Evolutionary conservation across 2,113 vertebrate species (phyloP), one percentile per base, ranked within the genome.

Genomic region (Tenebrosternarchus preto): DNA sequence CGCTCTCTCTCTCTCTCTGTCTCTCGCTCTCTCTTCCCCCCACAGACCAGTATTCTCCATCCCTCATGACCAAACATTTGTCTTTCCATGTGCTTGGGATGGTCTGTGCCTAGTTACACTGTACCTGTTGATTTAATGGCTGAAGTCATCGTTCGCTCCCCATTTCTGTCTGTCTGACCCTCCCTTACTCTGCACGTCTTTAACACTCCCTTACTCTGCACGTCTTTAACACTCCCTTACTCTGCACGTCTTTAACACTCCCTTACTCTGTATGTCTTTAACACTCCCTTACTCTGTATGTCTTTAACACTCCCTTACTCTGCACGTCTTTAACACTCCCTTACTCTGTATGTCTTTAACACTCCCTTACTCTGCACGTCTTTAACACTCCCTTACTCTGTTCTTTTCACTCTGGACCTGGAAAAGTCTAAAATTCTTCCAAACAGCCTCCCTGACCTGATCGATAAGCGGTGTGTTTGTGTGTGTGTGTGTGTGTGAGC

Each of bases 21-120:
- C 43, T 22, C 25, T 12, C 19, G 16, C n/a, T 43, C 27, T 57
- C n/a, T 5, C 55, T 20, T 20, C 31, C 20, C 22, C 79, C 73
- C 20, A 12, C 11, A 7, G 3, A 6, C 67, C 24, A 25, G 0
- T 43, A 53, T 24, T 25, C 63, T 39, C 67, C 36, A 36, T 63
- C 66, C 73, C 57, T 43, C 60, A 50, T 61, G 19, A 71, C 67
- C 77, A 78, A 78, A 78, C 77, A 78, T 64, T 64, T 72, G 67
- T 64, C 57, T 66, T 64, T 77, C 57, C 59, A 20, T 77, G 39
- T 56, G 31, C n/a, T 29, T n/a, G 25, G 25, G 77, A 25, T 31
- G 67, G 71, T 20, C 33, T 0, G 55, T 19, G 24, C 27, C 43
- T 27, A 57, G 33, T 78, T 57, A 69, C 66, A 63, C 33, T 36